Base-by-base conservation (phyloP, 2,113 vertebrate species). In the Myotis brandtii region DNA sequence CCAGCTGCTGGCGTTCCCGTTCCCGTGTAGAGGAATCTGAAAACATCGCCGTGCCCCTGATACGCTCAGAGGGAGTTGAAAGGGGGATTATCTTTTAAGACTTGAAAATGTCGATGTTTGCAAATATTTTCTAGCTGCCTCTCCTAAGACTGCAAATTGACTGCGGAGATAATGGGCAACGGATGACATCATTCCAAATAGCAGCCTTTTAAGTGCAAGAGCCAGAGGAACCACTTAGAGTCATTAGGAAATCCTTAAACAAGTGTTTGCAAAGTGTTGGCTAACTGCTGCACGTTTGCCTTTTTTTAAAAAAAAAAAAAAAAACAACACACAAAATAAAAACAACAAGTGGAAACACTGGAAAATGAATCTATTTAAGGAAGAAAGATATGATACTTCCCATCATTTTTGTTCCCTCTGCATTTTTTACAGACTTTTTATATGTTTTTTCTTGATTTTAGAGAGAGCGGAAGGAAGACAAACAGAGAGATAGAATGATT, bases 181-280 rank as follows among this genome's bases (percentile, higher is more conserved):
- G 96, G 98, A 99, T 99, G 99, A 99, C 99, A 99, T 99, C 99
- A 98, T 97, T 98, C 98, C 95, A 98, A 98, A 98, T 98, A 98
- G 98, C 98, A 98, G 98, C 98, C 99, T 99, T 99, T 99, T 99
- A 99, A 99, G 99, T 99, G 99, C 98, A 98, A 98, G 98, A 98
- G 98, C 98, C 98, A 98, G 99, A 99, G 99, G 99, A 99, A 99
- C 99, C 99, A 99, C 99, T 99, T 99, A 99, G 97, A 99, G 99
- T 99, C 99, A 99, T 99, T 99, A 99, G 99, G 99, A 99, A 99
- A 99, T 99, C 99, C 99, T 99, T 99, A 99, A 99, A 99, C 99
- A 99, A 99, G 99, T 99, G 98, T 99, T 99, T 99, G 99, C 98
- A 98, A 99, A 99, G 99, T 99, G 99, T 98, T 99, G 99, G 98